These are phyloP conservation scores for Leptopterna dolabrata DNA, from an alignment of 2,888 invertebrate species.

Conservation along the genomic window DNA sequence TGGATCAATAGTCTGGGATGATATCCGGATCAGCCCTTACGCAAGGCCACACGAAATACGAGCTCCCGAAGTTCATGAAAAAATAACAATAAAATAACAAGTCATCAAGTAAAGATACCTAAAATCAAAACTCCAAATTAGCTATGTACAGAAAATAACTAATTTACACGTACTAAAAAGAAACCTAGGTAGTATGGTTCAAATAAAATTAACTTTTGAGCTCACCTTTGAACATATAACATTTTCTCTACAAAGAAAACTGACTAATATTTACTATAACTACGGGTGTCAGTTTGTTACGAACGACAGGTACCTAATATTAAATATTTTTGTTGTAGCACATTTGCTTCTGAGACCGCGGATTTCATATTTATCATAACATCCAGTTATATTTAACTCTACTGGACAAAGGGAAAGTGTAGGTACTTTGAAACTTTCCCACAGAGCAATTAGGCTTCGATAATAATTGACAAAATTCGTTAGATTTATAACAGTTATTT, in stretches of 20 bases:
- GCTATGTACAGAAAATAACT: background rate
- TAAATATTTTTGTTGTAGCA: background rate
- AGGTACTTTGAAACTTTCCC: background rate
- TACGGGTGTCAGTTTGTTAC: background rate
- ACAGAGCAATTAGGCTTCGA: slow-evolving; percentile 12
- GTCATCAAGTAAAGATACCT: background rate
- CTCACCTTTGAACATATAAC: background rate
- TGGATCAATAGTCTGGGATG: background rate
- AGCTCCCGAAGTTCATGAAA: background rate
- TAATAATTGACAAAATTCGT: slow-evolving; percentile 8
- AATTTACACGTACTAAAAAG: background rate
- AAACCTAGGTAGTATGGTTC: slow-evolving; percentile 3
- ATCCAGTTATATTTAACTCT: background rate
- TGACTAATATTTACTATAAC: background rate
- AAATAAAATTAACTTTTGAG: slow-evolving; percentile 7
- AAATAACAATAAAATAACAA: background rate
- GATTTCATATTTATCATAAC: background rate
- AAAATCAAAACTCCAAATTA: background rate
- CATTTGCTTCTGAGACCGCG: no score
- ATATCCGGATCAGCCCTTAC: background rate
- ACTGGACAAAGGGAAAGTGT: background rate
- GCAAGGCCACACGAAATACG: background rate
- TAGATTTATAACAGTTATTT: background rate
- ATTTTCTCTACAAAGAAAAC: background rate
- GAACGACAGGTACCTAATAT: background rate